A percentile compares a stretch with the other conserved stretches of the same genome.
Evolutionary conservation across 2,888 invertebrate genomes (phyloP).

Genomic region (Reticulitermes lucifugus): DNA sequence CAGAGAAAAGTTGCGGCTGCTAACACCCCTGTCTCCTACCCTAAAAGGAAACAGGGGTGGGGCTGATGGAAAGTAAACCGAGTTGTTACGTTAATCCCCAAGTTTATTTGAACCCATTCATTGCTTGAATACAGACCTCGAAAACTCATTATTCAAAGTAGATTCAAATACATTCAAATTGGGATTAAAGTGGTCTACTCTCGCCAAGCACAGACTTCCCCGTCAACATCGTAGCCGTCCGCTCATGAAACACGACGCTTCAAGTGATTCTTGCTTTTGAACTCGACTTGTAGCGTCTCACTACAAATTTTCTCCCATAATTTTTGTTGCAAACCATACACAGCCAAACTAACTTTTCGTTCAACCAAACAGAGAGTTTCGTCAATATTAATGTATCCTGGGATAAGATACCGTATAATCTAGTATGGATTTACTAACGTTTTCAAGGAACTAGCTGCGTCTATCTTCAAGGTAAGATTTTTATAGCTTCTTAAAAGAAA

Average conservation of each 20-base stretch:
- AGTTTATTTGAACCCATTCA: constrained; percentile 1
- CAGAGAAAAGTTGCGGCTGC: neutral
- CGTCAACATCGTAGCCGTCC: neutral
- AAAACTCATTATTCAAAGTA: constrained; percentile 10
- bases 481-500: too few species aligned
- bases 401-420: too few species aligned
- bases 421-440: too few species aligned
- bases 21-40: neutral
- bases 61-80: constrained; percentile 11
- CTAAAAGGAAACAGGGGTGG: neutral
- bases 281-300: neutral
- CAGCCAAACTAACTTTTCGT: too few species aligned
- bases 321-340: neutral
- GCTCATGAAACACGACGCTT: neutral
- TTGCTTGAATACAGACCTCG: constrained; percentile 13
- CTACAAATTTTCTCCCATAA: neutral
- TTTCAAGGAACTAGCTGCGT: too few species aligned
- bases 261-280: neutral
- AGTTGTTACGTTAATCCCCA: neutral
- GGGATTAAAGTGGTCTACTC: constrained; percentile 1
- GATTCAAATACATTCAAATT: constrained; percentile 13
- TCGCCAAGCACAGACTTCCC: neutral
- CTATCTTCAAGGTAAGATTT: too few species aligned
- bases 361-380: too few species aligned
- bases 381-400: too few species aligned